phyloP scores from a whole-genome alignment of 2,113 vertebrate genomes.

The Mormoops blainvillei region DNA sequence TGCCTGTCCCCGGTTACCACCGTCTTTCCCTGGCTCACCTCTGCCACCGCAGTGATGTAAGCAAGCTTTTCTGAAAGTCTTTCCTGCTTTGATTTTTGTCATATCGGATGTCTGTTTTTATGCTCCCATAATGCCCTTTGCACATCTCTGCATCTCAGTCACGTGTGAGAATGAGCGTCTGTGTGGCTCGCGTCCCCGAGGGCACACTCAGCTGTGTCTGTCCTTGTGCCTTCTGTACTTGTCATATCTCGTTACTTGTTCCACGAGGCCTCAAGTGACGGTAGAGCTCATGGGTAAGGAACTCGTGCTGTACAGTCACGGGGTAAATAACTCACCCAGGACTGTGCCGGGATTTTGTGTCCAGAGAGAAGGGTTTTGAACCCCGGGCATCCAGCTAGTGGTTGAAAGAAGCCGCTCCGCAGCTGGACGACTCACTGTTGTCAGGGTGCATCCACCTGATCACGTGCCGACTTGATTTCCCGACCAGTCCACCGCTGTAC shows the following conservation, averaged over 20 bases:
- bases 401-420: not conserved
- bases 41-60: not conserved
- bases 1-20: too few species aligned
- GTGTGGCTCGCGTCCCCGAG: not conserved
- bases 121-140: not conserved
- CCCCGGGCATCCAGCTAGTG: not conserved
- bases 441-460: not conserved
- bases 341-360: not conserved
- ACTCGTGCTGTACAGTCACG: not conserved
- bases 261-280: not conserved
- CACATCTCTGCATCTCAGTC: not conserved
- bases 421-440: not conserved
- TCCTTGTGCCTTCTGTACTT: not conserved
- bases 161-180: not conserved
- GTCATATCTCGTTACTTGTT: not conserved
- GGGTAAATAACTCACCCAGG: not conserved
- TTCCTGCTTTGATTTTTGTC: not conserved
- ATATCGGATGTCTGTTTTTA: not conserved
- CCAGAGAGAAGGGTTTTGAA: not conserved
- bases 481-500: not conserved
- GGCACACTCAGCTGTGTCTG: not conserved
- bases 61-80: not conserved
- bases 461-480: not conserved
- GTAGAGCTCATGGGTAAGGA: not conserved
- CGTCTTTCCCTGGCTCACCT: not conserved